A percentile compares a stretch with the other conserved stretches of the same genome.
These are phyloP conservation scores for Triplophysa siluroides DNA, from an alignment of 2,113 vertebrate genomes.

Conservation along the genomic window DNA sequence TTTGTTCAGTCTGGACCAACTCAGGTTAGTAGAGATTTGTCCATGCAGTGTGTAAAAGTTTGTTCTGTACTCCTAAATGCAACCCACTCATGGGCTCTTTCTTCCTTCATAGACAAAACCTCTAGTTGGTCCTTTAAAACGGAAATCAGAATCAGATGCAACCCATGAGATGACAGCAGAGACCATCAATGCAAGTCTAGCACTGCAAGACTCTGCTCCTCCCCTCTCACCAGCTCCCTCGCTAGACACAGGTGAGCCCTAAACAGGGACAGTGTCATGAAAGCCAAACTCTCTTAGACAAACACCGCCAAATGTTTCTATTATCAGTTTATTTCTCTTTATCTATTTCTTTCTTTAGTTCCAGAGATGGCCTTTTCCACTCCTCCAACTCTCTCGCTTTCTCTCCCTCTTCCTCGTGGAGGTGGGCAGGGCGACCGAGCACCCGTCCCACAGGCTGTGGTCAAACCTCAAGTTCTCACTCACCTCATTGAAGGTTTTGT, in stretches of 20 bases:
- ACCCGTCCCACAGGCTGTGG: conserved; percentile 91
- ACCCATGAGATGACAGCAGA: conserved; percentile 64
- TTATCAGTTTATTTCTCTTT: background rate
- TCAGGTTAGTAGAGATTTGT: conserved; percentile 52
- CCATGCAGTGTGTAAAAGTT: background rate
- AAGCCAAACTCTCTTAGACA: background rate
- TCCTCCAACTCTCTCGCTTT: conserved; percentile 72
- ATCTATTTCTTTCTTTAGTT: conserved; percentile 49
- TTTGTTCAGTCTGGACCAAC: conserved; percentile 45
- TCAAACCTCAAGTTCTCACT: conserved; percentile 98
- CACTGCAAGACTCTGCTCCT: conserved; percentile 77
- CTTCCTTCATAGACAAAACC: conserved; percentile 65
- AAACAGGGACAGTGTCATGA: too few relatives aligned
- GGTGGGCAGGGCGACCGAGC: conserved; percentile 77
- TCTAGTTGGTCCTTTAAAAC: conserved; percentile 69
- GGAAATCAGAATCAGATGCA: conserved; percentile 75
- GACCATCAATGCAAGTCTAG: conserved; percentile 56
- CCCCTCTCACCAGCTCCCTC: conserved; percentile 71
- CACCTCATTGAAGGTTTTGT: conserved; percentile 98
- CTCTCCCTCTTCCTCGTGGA: conserved; percentile 69
- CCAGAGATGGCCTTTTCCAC: conserved; percentile 63
- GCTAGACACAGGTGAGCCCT: conserved; percentile 65
- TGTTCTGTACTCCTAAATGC: background rate
- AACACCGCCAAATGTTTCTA: background rate
- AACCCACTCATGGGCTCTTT: background rate